Conservation (phyloP, 1,140 invertebrate species). For the Pristionchus pacificus region DNA sequence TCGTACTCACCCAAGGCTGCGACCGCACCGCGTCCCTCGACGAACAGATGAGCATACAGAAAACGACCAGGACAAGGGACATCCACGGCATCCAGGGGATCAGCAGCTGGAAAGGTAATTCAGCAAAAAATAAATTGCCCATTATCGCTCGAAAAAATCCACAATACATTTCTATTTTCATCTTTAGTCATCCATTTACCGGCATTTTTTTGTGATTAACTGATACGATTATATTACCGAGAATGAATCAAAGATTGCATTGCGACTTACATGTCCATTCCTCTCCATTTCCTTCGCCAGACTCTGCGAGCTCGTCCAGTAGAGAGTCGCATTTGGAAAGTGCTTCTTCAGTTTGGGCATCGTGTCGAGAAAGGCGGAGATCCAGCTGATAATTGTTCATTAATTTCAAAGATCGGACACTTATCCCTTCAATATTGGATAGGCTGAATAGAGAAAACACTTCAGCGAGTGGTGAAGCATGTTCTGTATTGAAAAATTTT, state of each 20-base stretch:
- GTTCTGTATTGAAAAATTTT: neutral
- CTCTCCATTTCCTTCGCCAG: conserved; percentile 49
- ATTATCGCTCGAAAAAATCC: too few species aligned
- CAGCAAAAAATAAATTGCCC: neutral
- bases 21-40: conserved; percentile 36
- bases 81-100: conserved; percentile 53
- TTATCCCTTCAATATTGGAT: too few species aligned
- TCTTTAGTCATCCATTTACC: too few species aligned
- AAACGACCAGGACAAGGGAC: conserved; percentile 40
- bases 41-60: conserved; percentile 44
- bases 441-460: too few species aligned
- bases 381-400: conserved; percentile 23
- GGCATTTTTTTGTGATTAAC: too few species aligned
- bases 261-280: conserved; percentile 44
- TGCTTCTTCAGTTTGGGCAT: conserved; percentile 23
- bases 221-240: too few species aligned
- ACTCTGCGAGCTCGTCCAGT: conserved; percentile 40
- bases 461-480: too few species aligned
- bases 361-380: conserved; percentile 16
- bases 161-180: too few species aligned
- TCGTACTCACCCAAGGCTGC: conserved; percentile 37
- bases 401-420: too few species aligned
- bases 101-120: conserved; percentile 31
- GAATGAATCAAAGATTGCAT: too few species aligned
- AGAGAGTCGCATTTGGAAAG: conserved; percentile 31